Conservation (phyloP, 1,140 invertebrate genomes). For the Macrosteles quadrilineatus region DNA sequence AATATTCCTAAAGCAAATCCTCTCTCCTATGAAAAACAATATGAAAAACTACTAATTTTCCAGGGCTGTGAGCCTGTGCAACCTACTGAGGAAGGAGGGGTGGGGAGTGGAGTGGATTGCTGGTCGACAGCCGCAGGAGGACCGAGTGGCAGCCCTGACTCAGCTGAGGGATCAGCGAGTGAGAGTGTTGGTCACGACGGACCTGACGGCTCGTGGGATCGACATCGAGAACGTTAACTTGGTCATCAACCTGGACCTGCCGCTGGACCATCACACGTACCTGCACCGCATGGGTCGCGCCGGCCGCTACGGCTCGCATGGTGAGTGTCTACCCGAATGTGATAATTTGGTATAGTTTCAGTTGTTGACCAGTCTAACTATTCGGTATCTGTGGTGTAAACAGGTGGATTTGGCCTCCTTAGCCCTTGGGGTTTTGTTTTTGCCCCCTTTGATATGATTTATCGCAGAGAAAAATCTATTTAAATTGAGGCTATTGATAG, state of each 20-base stretch:
- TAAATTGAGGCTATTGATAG: too few species aligned
- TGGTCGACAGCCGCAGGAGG: constrained; percentile 31
- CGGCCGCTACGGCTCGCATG: constrained; percentile 83
- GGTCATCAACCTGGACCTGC: constrained; percentile 90
- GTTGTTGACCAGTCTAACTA: too few species aligned
- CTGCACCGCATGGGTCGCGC: constrained; percentile 94
- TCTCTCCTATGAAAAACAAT: background rate
- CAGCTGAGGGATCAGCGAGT: constrained; percentile 50
- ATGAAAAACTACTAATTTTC: background rate
- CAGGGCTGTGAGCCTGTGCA: constrained; percentile 59
- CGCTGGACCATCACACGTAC: constrained; percentile 82
- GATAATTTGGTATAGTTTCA: too few species aligned
- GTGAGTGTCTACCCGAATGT: too few species aligned
- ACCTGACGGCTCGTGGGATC: constrained; percentile 84
- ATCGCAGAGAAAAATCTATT: too few species aligned
- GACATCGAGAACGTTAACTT: constrained; percentile 92
- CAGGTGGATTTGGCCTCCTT: too few species aligned
- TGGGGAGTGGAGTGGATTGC: constrained; percentile 46
- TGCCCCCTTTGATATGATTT: too few species aligned
- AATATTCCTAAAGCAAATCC: background rate
- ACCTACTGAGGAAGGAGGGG: constrained; percentile 65
- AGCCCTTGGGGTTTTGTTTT: too few species aligned
- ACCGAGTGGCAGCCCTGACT: constrained; percentile 24
- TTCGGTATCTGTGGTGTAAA: too few species aligned
- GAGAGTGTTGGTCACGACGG: constrained; percentile 87